These are phyloP conservation scores for Nemurella pictetii DNA, from an alignment of 2,888 invertebrate species.

Conservation along the genomic window DNA sequence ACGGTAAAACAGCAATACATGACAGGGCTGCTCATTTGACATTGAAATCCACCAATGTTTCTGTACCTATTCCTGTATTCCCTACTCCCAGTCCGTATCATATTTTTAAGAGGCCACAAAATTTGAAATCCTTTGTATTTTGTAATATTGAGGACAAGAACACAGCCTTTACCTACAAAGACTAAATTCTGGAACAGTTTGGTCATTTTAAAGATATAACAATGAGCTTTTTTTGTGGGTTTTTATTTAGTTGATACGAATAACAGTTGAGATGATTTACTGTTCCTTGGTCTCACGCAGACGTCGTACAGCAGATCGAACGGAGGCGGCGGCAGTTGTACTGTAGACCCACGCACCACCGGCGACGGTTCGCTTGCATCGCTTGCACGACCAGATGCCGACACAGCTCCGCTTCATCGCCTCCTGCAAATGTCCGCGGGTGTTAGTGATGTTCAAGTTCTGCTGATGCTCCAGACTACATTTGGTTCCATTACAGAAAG, in stretches of 20 bases:
- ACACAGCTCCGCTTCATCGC: slow-evolving; percentile 97
- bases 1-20: too few species aligned
- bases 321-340: slow-evolving; percentile 97
- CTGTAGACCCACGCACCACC: slow-evolving; percentile 99
- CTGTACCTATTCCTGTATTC: too few species aligned
- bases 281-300: slow-evolving; percentile 87
- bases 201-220: not conserved
- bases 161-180: too few species aligned
- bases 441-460: not conserved
- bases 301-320: slow-evolving; percentile 95
- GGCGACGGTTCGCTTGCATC: slow-evolving; percentile 95
- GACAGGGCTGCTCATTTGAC: too few species aligned
- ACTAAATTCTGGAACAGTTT: too few species aligned
- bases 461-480: too few species aligned
- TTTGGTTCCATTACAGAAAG: too few species aligned
- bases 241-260: slow-evolving; percentile 26
- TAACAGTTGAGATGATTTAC: slow-evolving; percentile 52
- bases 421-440: slow-evolving; percentile 67
- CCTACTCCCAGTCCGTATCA: too few species aligned
- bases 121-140: too few species aligned
- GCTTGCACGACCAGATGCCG: slow-evolving; percentile 98
- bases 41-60: too few species aligned
- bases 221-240: not conserved
- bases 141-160: too few species aligned
- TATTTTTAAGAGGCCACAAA: too few species aligned